These are phyloP conservation scores for Pseudotriccus pelzelni DNA, from an alignment of 2,797 vertebrate species.

Conservation along the genomic window DNA sequence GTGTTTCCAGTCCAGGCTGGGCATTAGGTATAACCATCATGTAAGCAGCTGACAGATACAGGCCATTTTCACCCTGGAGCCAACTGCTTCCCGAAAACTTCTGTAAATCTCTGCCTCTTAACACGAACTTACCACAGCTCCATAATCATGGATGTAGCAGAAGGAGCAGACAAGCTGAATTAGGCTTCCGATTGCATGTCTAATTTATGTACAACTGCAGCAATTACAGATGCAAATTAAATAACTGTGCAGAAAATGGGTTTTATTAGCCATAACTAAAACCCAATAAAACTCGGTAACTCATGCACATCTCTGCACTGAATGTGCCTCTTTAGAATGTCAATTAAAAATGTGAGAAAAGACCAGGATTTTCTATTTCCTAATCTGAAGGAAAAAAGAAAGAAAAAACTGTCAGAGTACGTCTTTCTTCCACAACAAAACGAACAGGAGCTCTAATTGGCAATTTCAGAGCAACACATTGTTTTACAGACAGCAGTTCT, in stretches of 20 bases:
- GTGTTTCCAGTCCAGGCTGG: neutral
- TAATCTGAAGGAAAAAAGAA: neutral
- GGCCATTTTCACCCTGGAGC: neutral
- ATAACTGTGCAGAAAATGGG: conserved; percentile 62
- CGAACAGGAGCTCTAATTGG: neutral
- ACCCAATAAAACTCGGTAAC: conserved; percentile 36
- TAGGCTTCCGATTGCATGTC: conserved; percentile 52
- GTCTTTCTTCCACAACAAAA: conserved; percentile 8
- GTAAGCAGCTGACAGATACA: neutral
- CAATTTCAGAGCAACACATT: conserved; percentile 17
- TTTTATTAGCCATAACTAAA: conserved; percentile 68
- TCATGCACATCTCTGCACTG: conserved; percentile 12
- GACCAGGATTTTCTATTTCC: neutral
- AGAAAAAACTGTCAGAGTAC: neutral
- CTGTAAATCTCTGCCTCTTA: neutral
- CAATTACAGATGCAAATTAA: conserved; percentile 63
- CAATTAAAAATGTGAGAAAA: conserved; percentile 43
- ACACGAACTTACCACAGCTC: neutral
- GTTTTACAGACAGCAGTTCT: conserved; percentile 23
- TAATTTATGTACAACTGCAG: conserved; percentile 63
- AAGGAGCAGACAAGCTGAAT: conserved; percentile 45
- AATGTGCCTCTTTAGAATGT: conserved; percentile 24
- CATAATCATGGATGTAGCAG: conserved; percentile 2
- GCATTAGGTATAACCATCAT: accelerated
- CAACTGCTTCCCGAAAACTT: neutral